phyloP scores from a whole-genome alignment of 2,113 vertebrate genomes.

The Manacus vitellinus region DNA sequence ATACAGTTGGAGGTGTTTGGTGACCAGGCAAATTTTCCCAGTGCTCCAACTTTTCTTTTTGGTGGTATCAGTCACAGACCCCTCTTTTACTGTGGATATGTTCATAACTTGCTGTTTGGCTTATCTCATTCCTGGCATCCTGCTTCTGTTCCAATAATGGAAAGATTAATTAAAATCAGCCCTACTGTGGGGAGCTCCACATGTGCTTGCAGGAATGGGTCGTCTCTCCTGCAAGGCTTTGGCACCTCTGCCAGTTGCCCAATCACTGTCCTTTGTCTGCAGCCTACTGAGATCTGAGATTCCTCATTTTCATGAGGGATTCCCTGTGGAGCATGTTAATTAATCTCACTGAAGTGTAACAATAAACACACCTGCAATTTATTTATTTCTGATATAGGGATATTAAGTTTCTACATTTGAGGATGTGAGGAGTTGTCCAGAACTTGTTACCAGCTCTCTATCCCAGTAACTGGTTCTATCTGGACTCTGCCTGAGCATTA shows the following conservation, averaged over 20 bases:
- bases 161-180: not conserved
- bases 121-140: not conserved
- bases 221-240: not conserved
- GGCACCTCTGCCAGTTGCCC: not conserved
- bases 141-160: not conserved
- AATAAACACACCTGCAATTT: not conserved
- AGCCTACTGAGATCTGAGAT: not conserved
- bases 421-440: not conserved
- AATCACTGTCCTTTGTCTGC: not conserved
- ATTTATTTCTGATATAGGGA: not conserved
- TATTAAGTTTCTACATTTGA: not conserved
- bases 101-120: not conserved
- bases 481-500: not conserved
- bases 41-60: not conserved
- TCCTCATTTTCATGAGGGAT: not conserved
- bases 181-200: not conserved
- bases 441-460: not conserved
- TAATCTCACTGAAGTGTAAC: not conserved
- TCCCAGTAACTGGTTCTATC: not conserved
- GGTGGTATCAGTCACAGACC: not conserved
- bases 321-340: slow-evolving; percentile 7
- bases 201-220: not conserved
- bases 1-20: fast-evolving
- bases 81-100: not conserved
- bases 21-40: not conserved